A percentile compares a stretch with the other conserved stretches of the same genome.
Conservation (phyloP, 2,113 vertebrate species). For the Astur gentilis region DNA sequence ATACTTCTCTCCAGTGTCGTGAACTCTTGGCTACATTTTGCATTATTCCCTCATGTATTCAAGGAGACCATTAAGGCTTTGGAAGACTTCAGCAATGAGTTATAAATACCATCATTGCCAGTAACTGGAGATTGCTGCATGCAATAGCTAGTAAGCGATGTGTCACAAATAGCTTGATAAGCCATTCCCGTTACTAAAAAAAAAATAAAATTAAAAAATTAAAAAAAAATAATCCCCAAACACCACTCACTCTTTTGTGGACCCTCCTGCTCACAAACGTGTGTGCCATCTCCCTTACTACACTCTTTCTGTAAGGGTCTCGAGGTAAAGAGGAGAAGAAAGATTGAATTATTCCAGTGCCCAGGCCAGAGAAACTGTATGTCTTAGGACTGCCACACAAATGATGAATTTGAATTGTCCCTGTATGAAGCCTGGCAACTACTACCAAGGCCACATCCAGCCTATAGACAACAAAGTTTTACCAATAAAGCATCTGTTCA, state of each 20-base stretch:
- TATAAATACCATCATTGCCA: neutral
- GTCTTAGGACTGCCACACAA: neutral
- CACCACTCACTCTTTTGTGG: rapidly evolving
- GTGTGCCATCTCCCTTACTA: neutral
- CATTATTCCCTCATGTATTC: neutral
- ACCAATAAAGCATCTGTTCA: neutral
- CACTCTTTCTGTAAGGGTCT: neutral
- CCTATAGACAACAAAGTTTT: neutral
- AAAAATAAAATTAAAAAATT: too few species aligned
- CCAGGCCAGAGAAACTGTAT: neutral
- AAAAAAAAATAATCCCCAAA: neutral
- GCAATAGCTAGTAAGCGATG: neutral
- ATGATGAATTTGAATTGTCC: neutral
- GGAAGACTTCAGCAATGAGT: neutral
- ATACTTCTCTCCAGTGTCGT: neutral
- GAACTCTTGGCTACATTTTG: neutral
- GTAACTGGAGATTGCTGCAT: neutral
- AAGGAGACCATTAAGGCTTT: neutral
- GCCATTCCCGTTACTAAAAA: neutral
- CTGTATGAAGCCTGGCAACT: neutral
- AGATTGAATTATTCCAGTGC: neutral
- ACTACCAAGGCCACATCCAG: neutral
- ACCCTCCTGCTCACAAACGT: neutral
- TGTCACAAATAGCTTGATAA: neutral
- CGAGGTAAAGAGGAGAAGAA: neutral